Evolutionary conservation across 2,797 vertebrate species (phyloP), one percentile per base, ranked within the genome.

Genomic region (Cossypha caffra): DNA sequence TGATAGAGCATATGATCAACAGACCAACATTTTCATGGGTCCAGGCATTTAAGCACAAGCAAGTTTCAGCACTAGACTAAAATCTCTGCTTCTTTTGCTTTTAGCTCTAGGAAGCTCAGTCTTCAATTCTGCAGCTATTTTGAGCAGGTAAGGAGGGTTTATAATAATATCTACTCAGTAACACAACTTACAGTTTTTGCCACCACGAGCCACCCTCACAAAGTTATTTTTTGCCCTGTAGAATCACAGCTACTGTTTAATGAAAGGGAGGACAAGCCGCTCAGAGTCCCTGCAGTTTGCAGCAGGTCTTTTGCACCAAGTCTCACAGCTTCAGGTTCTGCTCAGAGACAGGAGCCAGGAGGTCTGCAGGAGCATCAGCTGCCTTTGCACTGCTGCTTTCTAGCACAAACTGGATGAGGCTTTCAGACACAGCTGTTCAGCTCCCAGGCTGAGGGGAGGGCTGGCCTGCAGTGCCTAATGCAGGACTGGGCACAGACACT

Each of bases 391-490:
- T 73, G 62, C 47, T 89, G 69, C 55, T 80, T 69, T 78, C 40
- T 55, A 50, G 29, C n/a, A 51, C 43, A 55, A 42, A 35, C 38
- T 10, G 35, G 26, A 13, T 3, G 11, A 69, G 47, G 13, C 45
- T 77, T 77, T 63, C 5, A 7, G 43, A 35, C 1, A 2, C 0
- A 1, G 24, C 31, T 66, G 20, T 20, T 69, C 51, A 68, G 71
- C 57, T 75, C 9, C n/a, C 58, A 20, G 59, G n/a, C n/a, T 20
- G 24, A 68, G n/a, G 35, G 45, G 5, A 63, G 31, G 61, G 37
- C 37, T 86, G 57, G 13, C 8, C 62, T 6, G 0, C 0, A 0
- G 31, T n/a, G 40, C 54, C 62, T 54, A 50, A 78, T 1, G 0
- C 25, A 40, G 63, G 55, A 62, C 17, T 3, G 2, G 77, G 42